These are phyloP conservation scores for Calosoma granatense DNA, from an alignment of 1,140 invertebrate species.

Conservation along the genomic window DNA sequence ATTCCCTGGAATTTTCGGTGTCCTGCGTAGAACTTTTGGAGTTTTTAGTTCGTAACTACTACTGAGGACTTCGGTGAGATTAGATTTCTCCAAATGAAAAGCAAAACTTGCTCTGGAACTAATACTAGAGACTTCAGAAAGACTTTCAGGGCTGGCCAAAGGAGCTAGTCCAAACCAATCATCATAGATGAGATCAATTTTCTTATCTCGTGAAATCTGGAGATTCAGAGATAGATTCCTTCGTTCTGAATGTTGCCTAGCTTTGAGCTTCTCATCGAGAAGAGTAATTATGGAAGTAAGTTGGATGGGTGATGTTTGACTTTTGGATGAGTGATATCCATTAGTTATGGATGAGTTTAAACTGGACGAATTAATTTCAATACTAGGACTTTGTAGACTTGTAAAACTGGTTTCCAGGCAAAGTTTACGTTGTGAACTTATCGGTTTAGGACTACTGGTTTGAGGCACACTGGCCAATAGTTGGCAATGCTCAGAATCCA, in stretches of 20 bases:
- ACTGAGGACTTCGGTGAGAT: constrained; percentile 13
- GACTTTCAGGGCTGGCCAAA: constrained; percentile 72
- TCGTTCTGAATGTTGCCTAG: constrained; percentile 18
- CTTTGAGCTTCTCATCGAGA: constrained; percentile 28
- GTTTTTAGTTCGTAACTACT: constrained; percentile 35
- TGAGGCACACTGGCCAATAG: constrained; percentile 27
- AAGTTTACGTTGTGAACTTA: constrained; percentile 45
- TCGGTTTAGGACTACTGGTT: constrained; percentile 32
- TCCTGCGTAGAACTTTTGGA: constrained; percentile 46
- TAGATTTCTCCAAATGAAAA: constrained; percentile 32
- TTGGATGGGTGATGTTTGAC: constrained; percentile 31
- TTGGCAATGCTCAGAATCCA: constrained; percentile 26
- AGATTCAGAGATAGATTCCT: constrained; percentile 16
- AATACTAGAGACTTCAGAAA: constrained; percentile 68
- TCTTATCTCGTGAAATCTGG: constrained; percentile 25
- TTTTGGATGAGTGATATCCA: constrained; percentile 30
- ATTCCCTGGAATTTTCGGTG: constrained; percentile 53
- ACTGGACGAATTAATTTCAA: constrained; percentile 30
- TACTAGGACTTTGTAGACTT: constrained; percentile 44
- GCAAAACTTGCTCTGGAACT: constrained; percentile 41
- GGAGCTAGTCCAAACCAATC: constrained; percentile 64
- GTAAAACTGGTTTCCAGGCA: constrained; percentile 70
- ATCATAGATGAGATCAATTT: constrained; percentile 43
- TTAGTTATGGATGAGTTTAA: constrained; percentile 37
- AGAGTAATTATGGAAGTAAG: constrained; percentile 26